phyloP scores from a whole-genome alignment of 2,113 vertebrate genomes.

The Perccottus glenii region DNA sequence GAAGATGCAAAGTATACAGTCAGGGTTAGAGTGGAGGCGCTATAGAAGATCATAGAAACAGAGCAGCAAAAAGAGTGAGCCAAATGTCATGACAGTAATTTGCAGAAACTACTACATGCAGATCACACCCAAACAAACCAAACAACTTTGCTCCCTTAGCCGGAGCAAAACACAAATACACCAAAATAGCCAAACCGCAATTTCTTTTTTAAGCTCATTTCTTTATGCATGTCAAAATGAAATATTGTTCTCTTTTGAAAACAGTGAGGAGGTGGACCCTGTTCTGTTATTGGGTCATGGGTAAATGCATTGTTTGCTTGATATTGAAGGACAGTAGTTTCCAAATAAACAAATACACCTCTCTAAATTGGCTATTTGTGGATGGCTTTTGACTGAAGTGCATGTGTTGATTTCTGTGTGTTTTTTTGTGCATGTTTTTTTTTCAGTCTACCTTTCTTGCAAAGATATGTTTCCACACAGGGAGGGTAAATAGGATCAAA shows the following conservation, averaged over 20 bases:
- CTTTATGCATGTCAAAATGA: constrained; percentile 3
- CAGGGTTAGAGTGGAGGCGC: too few species aligned
- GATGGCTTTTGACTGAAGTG: not conserved
- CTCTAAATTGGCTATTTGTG: not conserved
- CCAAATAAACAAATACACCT: too few species aligned
- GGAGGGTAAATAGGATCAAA: constrained; percentile 43
- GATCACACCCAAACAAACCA: constrained; percentile 13
- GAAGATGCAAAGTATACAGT: too few species aligned
- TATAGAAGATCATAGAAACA: too few species aligned
- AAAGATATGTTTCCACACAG: constrained; percentile 56
- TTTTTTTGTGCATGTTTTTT: too few species aligned
- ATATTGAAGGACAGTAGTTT: not conserved
- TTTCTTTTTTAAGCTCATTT: constrained; percentile 17
- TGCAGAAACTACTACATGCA: not conserved
- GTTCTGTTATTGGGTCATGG: not conserved
- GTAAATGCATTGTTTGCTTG: not conserved
- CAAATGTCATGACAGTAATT: not conserved
- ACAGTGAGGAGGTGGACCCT: not conserved
- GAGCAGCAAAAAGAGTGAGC: not conserved
- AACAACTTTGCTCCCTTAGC: not conserved
- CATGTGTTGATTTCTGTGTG: not conserved
- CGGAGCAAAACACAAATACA: constrained; percentile 10
- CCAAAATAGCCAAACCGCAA: constrained; percentile 1
- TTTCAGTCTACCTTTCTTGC: not conserved
- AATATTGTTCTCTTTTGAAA: not conserved